These are phyloP conservation scores for Okapia johnstoni DNA, from an alignment of 2,113 vertebrate species.

Conservation along the genomic window DNA sequence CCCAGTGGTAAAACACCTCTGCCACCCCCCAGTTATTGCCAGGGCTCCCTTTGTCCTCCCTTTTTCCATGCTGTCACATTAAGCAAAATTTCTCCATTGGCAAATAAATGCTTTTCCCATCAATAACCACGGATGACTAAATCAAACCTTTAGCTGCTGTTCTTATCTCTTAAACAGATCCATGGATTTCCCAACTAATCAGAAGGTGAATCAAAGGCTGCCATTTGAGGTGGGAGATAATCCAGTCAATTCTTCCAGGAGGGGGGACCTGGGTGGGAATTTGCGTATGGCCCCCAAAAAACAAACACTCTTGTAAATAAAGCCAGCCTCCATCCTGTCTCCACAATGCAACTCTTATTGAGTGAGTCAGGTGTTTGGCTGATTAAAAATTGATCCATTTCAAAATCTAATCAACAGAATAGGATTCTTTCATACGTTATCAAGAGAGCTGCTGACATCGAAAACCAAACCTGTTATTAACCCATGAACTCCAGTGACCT, in stretches of 20 bases:
- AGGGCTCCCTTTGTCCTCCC: background rate
- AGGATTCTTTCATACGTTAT: conserved; percentile 97
- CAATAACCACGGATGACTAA: conserved; percentile 62
- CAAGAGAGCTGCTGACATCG: conserved; percentile 94
- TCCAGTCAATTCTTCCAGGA: conserved; percentile 65
- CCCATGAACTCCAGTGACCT: conserved; percentile 90
- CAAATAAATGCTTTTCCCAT: conserved; percentile 70
- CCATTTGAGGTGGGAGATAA: conserved; percentile 68
- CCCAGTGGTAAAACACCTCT: background rate
- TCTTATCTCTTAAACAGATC: conserved; percentile 70
- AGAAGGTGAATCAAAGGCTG: conserved; percentile 67
- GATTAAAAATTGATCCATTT: conserved; percentile 99
- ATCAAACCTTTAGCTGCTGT: conserved; percentile 66
- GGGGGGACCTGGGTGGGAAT: conserved; percentile 66
- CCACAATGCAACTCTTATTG: conserved; percentile 90
- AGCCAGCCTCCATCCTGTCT: conserved; percentile 89
- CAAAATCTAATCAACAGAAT: conserved; percentile 99
- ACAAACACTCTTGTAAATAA: conserved; percentile 97
- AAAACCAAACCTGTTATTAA: conserved; percentile 98
- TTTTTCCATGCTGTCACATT: conserved; percentile 48
- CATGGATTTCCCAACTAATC: conserved; percentile 76
- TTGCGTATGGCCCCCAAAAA: conserved; percentile 87
- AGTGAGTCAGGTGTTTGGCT: conserved; percentile 99
- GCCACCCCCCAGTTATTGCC: background rate
- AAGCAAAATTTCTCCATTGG: conserved; percentile 58